A percentile compares a stretch with the other conserved stretches of the same genome.
These are phyloP conservation scores for Uloborus diversus DNA, from an alignment of 1,140 invertebrate species.

Conservation along the genomic window DNA sequence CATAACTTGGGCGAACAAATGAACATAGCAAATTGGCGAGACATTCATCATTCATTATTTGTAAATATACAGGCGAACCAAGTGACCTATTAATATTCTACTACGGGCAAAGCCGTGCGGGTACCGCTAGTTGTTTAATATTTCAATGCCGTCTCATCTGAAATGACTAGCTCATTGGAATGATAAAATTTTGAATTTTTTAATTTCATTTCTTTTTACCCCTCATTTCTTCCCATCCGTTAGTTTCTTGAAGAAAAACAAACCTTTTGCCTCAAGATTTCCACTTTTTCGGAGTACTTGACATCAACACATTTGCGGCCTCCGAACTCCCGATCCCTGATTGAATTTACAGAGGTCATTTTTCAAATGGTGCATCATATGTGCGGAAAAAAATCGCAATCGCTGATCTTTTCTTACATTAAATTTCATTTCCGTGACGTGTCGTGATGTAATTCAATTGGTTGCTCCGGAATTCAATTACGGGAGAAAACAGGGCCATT, in stretches of 20 bases:
- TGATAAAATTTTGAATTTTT: too few species aligned
- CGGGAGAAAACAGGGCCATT: background rate
- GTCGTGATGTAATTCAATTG: constrained; percentile 25
- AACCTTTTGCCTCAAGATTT: background rate
- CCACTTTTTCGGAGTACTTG: background rate
- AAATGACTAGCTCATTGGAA: too few species aligned
- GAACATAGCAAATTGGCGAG: too few species aligned
- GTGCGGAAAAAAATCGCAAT: background rate
- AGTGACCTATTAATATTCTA: too few species aligned
- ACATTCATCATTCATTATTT: too few species aligned
- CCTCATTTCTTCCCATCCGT: too few species aligned
- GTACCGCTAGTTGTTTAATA: too few species aligned
- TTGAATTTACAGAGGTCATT: background rate
- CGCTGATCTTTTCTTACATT: constrained; percentile 8
- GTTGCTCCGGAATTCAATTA: constrained; percentile 11
- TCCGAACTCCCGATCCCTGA: constrained; percentile 11
- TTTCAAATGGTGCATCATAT: background rate
- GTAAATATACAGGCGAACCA: too few species aligned
- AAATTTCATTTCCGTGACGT: constrained; percentile 11
- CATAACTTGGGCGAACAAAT: too few species aligned
- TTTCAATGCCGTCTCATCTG: too few species aligned
- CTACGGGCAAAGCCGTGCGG: too few species aligned
- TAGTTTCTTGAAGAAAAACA: background rate
- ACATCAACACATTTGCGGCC: constrained; percentile 10
- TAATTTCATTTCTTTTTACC: too few species aligned